Evolutionary conservation across 2,888 invertebrate species (phyloP).

Genomic region (Caenorhabditis sp.): DNA sequence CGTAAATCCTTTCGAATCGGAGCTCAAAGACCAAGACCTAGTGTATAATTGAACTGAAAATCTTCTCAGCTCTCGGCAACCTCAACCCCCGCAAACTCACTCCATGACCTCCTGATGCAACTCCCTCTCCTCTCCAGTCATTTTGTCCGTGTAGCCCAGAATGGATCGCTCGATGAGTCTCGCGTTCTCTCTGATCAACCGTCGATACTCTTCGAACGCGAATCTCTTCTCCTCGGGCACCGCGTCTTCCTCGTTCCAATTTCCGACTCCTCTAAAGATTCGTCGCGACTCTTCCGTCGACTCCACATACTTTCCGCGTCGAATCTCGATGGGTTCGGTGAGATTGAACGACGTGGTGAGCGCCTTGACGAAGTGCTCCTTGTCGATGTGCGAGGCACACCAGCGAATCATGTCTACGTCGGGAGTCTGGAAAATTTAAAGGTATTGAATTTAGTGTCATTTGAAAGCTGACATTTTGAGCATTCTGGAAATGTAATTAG

Average conservation of each 20-base stretch:
- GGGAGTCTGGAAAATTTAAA: conserved; percentile 60
- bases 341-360: conserved; percentile 70
- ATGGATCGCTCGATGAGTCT: conserved; percentile 21
- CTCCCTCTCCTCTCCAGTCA: conserved; percentile 4
- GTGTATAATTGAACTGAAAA: too few species aligned
- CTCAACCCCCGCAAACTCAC: conserved; percentile 19
- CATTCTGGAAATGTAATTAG: too few species aligned
- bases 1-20: too few species aligned
- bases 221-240: conserved; percentile 1
- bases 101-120: conserved; percentile 23
- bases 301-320: conserved; percentile 1
- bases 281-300: background rate
- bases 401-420: conserved; percentile 77
- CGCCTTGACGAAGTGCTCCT: conserved; percentile 65
- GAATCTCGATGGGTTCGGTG: conserved; percentile 60
- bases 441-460: too few species aligned
- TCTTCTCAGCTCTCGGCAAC: too few species aligned
- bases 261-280: conserved; percentile 15
- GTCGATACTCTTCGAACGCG: background rate
- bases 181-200: conserved; percentile 17
- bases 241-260: background rate
- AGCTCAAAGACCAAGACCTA: too few species aligned
- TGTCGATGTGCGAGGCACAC: conserved; percentile 72
- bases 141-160: background rate
- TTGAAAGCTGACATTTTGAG: too few species aligned